phyloP scores from a whole-genome alignment of 2,888 invertebrate genomes.

The Agrilus mali region DNA sequence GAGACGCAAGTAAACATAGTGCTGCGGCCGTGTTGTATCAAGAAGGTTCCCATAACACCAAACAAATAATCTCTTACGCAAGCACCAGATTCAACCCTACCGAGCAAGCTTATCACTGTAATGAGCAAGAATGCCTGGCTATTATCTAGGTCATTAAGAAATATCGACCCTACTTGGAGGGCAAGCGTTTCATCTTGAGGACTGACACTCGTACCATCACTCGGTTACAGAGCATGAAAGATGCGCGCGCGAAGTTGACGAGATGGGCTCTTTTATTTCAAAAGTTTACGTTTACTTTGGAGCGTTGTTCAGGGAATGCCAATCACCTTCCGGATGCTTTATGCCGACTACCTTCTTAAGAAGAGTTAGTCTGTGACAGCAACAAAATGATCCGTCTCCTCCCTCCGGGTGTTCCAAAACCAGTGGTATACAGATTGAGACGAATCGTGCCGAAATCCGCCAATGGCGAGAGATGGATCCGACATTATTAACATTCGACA shows the following conservation, averaged over 20 bases:
- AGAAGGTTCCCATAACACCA: constrained; percentile 1
- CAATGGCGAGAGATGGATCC: constrained; percentile 16
- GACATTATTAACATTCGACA: constrained; percentile 12
- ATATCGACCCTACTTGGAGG: constrained; percentile 15
- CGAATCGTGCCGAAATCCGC: too few species aligned
- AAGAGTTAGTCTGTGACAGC: not conserved
- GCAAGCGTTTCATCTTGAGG: constrained; percentile 12
- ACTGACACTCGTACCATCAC: constrained; percentile 15
- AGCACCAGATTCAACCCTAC: constrained; percentile 10
- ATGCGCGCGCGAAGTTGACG: constrained; percentile 7
- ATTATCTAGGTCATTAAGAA: constrained; percentile 16
- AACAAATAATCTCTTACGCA: constrained; percentile 12
- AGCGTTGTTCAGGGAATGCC: constrained; percentile 14
- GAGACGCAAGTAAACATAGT: constrained; percentile 14
- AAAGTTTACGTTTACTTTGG: constrained; percentile 12
- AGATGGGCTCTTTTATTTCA: constrained; percentile 13
- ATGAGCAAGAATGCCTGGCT: constrained; percentile 17
- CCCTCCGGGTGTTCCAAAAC: not conserved
- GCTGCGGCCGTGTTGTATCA: constrained; percentile 17
- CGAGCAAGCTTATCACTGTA: constrained; percentile 14
- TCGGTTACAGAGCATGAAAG: constrained; percentile 12
- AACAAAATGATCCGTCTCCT: not conserved
- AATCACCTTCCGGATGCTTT: constrained; percentile 14
- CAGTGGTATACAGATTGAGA: too few species aligned
- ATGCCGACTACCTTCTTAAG: constrained; percentile 7